Conservation (phyloP, 1,140 invertebrate genomes). For the Heliconius congener region DNA sequence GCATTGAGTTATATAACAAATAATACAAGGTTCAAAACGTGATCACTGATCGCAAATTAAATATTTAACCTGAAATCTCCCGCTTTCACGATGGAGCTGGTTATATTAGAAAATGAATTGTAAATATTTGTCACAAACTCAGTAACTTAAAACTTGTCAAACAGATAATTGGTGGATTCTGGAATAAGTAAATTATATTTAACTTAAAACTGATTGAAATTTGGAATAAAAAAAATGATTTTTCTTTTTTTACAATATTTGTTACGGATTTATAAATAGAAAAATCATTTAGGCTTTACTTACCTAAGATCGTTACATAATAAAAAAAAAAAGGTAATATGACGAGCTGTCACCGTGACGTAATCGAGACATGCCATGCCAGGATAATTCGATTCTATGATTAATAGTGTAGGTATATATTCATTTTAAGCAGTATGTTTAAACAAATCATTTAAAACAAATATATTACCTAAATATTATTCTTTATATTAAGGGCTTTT, state of each 20-base stretch:
- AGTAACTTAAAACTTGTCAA: conserved; percentile 6
- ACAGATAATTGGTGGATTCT: background rate
- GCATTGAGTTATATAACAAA: background rate
- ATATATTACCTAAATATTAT: no score
- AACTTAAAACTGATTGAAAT: background rate
- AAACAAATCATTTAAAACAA: no score
- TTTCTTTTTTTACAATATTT: background rate
- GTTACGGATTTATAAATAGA: background rate
- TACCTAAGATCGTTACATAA: no score
- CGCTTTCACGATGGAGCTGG: background rate
- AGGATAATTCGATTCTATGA: no score
- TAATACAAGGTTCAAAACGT: background rate
- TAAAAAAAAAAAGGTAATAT: no score
- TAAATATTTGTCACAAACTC: background rate
- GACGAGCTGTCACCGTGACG: no score
- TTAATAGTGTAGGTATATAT: no score
- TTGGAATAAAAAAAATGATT: background rate
- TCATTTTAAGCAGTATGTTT: no score
- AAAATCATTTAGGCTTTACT: background rate
- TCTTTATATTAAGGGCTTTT: no score
- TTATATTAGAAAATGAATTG: background rate
- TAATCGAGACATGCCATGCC: no score
- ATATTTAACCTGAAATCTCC: conserved; percentile 2
- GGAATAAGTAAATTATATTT: background rate
- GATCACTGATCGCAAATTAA: background rate